phyloP scores from a whole-genome alignment of 2,888 invertebrate species.

The Drosophila recens region DNA sequence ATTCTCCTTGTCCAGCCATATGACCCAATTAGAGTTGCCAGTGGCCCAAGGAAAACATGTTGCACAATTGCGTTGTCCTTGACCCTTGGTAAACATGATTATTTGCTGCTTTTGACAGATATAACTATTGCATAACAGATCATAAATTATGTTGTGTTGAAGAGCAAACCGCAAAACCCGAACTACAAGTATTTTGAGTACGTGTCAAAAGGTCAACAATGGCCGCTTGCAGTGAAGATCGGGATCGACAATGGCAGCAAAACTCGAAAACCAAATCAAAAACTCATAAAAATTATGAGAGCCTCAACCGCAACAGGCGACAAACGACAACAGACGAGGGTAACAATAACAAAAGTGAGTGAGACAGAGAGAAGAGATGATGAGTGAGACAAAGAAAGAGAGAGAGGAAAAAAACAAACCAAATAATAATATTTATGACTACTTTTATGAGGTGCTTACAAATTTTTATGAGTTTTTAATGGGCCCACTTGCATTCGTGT shows the following conservation, averaged over 20 bases:
- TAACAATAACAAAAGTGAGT: conserved; percentile 32
- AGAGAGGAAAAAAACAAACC: conserved; percentile 46
- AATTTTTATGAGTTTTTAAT: conserved; percentile 86
- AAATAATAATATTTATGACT: conserved; percentile 85
- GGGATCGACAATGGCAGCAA: conserved; percentile 54
- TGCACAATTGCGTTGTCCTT: conserved; percentile 39
- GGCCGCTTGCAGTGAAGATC: conserved; percentile 67
- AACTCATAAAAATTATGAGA: conserved; percentile 80
- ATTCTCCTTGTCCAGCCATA: conserved; percentile 1
- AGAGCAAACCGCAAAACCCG: conserved; percentile 49
- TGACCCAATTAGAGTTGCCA: conserved; percentile 16
- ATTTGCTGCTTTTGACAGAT: conserved; percentile 16
- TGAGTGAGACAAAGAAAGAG: conserved; percentile 17
- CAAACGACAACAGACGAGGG: conserved; percentile 67
- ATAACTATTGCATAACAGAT: conserved; percentile 67
- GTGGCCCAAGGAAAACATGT: conserved; percentile 12
- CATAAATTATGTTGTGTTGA: conserved; percentile 63
- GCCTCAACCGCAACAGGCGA: conserved; percentile 56
- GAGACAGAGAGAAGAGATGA: conserved; percentile 5
- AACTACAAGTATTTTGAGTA: conserved; percentile 48
- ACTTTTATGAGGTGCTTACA: conserved; percentile 86
- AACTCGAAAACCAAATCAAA: conserved; percentile 70
- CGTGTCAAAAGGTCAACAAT: conserved; percentile 73
- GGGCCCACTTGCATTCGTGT: conserved; percentile 69
- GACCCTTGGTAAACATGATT: conserved; percentile 17